Conservation (phyloP, 2,797 vertebrate genomes). For the Rousettus madagascariensis region DNA sequence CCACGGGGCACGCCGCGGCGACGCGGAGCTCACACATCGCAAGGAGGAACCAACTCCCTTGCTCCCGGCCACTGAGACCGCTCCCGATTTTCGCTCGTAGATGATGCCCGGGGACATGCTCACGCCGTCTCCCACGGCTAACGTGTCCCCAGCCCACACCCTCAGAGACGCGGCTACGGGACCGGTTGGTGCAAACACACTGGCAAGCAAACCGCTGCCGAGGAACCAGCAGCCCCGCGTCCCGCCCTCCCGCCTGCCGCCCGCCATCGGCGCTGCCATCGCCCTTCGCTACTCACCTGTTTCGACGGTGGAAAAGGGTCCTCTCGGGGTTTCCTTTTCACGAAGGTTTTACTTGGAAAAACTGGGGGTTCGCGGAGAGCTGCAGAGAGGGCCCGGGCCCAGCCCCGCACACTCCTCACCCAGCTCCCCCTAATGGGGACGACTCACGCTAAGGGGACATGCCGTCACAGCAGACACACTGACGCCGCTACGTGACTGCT, state of each 20-base stretch:
- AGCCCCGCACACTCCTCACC: background rate
- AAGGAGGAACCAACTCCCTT: background rate
- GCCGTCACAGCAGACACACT: background rate
- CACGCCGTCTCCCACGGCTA: background rate
- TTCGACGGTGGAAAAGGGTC: background rate
- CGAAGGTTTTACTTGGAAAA: background rate
- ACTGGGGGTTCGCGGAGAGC: background rate
- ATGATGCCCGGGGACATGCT: background rate
- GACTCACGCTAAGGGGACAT: background rate
- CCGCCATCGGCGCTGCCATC: background rate
- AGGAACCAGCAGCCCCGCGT: background rate
- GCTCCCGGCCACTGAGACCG: background rate
- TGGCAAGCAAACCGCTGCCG: background rate
- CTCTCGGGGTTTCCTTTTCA: background rate
- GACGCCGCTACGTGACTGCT: fast-evolving
- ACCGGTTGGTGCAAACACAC: background rate
- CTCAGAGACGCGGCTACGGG: background rate
- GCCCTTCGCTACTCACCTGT: background rate
- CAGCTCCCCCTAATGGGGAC: background rate
- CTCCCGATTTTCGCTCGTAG: background rate
- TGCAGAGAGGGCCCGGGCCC: background rate
- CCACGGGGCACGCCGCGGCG: background rate
- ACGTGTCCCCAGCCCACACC: background rate
- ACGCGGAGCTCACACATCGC: no score
- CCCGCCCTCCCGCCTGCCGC: background rate